Conservation (phyloP, 2,797 vertebrate species). For the Acanthiza pusilla region DNA sequence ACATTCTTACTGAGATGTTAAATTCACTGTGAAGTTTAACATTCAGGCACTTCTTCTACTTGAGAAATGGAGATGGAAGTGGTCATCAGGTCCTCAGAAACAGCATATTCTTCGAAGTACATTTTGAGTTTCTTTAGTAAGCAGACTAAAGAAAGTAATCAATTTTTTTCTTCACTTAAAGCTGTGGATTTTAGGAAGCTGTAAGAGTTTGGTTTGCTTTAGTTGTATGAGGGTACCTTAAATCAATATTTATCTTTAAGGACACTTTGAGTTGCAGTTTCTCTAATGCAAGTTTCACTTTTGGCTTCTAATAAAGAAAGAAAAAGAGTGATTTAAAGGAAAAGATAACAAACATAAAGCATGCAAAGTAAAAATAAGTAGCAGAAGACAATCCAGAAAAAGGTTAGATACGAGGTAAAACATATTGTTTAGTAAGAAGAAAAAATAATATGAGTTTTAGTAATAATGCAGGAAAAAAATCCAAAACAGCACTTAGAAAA, state of each 20-base stretch:
- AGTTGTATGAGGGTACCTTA: not conserved
- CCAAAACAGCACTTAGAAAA: not conserved
- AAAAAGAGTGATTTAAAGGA: not conserved
- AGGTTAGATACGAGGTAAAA: not conserved
- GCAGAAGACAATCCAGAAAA: not conserved
- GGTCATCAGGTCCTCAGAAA: not conserved
- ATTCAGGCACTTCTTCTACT: slow-evolving; percentile 9
- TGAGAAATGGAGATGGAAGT: not conserved
- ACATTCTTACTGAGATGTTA: not conserved
- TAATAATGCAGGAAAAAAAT: not conserved
- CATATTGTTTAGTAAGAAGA: not conserved
- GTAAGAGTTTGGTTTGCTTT: not conserved
- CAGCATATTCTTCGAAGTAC: not conserved
- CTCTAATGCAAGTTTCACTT: not conserved
- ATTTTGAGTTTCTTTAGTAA: not conserved
- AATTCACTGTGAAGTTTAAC: slow-evolving; percentile 29
- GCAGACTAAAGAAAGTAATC: not conserved
- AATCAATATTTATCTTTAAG: not conserved
- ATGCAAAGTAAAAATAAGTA: not conserved
- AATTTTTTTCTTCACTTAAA: not conserved
- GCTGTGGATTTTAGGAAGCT: not conserved
- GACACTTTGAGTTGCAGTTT: not conserved
- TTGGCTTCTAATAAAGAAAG: not conserved
- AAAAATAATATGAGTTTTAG: not conserved
- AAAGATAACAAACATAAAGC: not conserved